A percentile compares a stretch with the other conserved stretches of the same genome.
Conservation (phyloP, 2,113 vertebrate species). For the Macquaria ambigua region DNA sequence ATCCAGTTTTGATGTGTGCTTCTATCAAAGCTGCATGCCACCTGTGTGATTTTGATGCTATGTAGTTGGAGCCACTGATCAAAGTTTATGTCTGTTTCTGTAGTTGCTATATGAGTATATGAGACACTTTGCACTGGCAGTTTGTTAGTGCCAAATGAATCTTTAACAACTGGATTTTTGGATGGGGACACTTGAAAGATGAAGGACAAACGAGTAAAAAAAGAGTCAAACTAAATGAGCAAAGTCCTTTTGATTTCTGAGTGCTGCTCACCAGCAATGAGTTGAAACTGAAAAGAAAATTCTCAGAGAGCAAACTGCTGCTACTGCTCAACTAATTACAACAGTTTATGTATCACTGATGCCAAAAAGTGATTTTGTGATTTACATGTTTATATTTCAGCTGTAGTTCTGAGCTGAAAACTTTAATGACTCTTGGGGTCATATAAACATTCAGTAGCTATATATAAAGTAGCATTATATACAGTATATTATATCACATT, state of each 20-base stretch:
- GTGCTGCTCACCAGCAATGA: background rate
- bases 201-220: background rate
- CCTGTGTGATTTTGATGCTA: constrained; percentile 18
- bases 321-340: constrained; percentile 25
- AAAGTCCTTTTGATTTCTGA: constrained; percentile 5
- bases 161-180: constrained; percentile 4
- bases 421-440: background rate
- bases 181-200: background rate
- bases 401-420: background rate
- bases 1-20: constrained; percentile 1
- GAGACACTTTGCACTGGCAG: background rate
- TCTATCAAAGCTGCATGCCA: constrained; percentile 13
- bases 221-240: background rate
- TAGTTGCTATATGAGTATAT: background rate
- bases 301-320: background rate
- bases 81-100: background rate
- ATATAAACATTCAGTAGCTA: background rate
- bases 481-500: background rate
- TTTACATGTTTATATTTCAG: background rate
- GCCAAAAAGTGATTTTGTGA: background rate
- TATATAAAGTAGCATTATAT: background rate
- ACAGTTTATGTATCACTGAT: background rate
- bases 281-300: constrained; percentile 6
- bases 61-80: constrained; percentile 9
- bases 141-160: background rate